Evolutionary conservation across 1,140 invertebrate species (phyloP), one percentile per base, ranked within the genome.

Genomic region (Fopius arisanus): DNA sequence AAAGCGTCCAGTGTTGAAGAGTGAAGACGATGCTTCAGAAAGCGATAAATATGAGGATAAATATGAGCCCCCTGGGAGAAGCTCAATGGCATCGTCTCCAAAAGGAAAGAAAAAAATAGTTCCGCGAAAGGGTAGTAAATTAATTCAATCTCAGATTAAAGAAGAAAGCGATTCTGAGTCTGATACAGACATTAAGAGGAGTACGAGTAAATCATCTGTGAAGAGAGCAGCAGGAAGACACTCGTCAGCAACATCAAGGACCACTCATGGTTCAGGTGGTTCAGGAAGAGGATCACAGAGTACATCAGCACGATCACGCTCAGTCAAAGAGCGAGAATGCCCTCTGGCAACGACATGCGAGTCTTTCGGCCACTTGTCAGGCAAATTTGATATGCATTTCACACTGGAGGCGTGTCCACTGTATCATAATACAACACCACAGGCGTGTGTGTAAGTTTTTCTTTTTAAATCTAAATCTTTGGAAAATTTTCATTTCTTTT

Each of bases 281-380:
- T 77, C 74, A 33, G 79, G 78, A 14, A 67, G 81, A 72, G 78
- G 81, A n/a, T 76, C 67, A n/a, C 84, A 86, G 67, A 75, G 79
- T 9, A 76, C 81, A 31, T 77, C 80, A 19, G 85, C 76, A 59
- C 86, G 89, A 67, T 73, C 77, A 19, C 87, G 88, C 0, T 83
- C 87, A 14, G 79, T 87, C 16, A 91, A 93, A 76, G 94, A 96
- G 78, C 88, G 92, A 28, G 91, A 93, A 74, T 98, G 97, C 88
- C 95, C 95, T 0, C 89, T 98, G 12, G 92, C 96, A 72, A 93
- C 93, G 3, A 78, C 81, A 7, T 98, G 97, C 85, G 94, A 98
- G 85, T 98, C 96, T 21, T 86, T 88, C 26, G 97, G 97, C 71
- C 96, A 98, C 89, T 88, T 98, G 83, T 94, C 94, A n/a, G 96